These are phyloP conservation scores for Cynopterus sphinx DNA, from an alignment of 2,797 vertebrate species.

Conservation along the genomic window DNA sequence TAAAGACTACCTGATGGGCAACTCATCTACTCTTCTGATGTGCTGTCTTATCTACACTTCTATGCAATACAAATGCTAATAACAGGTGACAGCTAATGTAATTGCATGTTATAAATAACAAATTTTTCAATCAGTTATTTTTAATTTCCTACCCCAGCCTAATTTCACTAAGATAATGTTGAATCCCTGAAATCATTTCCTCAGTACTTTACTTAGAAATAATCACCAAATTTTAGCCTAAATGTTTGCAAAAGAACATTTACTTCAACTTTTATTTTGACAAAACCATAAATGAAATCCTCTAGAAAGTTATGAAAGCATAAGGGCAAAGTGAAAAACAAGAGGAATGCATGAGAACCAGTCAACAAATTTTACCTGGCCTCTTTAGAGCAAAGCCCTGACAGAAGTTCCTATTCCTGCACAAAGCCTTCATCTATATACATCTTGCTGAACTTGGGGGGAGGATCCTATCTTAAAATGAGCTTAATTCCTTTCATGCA, in stretches of 20 bases:
- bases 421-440: neutral
- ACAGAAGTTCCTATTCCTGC: neutral
- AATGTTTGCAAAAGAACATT: neutral
- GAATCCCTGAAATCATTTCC: conserved; percentile 49
- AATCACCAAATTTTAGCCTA: conserved; percentile 1
- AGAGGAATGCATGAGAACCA: neutral
- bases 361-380: conserved; percentile 45
- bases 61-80: neutral
- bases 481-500: conserved; percentile 53
- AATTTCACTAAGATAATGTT: conserved; percentile 5
- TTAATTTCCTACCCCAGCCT: neutral
- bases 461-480: conserved; percentile 43
- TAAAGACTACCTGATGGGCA: neutral
- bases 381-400: neutral
- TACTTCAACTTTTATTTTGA: neutral
- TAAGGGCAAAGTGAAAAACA: neutral
- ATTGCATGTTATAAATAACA: conserved; percentile 12
- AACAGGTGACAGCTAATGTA: neutral
- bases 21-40: neutral
- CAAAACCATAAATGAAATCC: conserved; percentile 7
- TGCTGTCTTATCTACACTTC: neutral
- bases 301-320: neutral
- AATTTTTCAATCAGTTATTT: neutral
- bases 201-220: neutral
- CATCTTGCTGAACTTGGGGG: neutral